These are phyloP conservation scores for Troides aeacus DNA, from an alignment of 2,888 invertebrate genomes.

Conservation along the genomic window DNA sequence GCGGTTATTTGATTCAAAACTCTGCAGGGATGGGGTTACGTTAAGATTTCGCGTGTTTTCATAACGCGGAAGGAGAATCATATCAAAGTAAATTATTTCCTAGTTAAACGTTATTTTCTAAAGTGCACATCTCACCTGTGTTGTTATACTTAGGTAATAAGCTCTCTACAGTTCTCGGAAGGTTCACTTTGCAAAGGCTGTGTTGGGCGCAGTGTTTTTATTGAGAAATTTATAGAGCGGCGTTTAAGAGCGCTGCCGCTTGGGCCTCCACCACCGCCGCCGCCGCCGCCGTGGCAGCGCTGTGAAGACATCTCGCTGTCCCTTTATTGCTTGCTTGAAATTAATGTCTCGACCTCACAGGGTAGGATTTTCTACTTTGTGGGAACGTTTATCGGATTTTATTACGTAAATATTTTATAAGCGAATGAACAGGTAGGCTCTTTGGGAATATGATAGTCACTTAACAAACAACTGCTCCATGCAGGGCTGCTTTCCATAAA, in stretches of 20 bases:
- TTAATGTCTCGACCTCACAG: constrained; percentile 73
- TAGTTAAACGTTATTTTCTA: constrained; percentile 63
- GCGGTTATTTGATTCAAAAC: constrained; percentile 43
- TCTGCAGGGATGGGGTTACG: constrained; percentile 51
- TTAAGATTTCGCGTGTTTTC: constrained; percentile 48
- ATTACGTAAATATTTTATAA: constrained; percentile 66
- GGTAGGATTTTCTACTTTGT: constrained; percentile 70
- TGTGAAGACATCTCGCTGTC: constrained; percentile 69
- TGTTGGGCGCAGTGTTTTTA: constrained; percentile 55
- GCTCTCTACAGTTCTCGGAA: constrained; percentile 48
- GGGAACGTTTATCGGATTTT: constrained; percentile 68
- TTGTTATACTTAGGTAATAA: constrained; percentile 41
- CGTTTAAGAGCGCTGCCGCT: constrained; percentile 64
- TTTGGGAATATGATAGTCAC: constrained; percentile 12
- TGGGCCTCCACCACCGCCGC: constrained; percentile 35
- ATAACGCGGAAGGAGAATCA: constrained; percentile 58
- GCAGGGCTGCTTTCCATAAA: not conserved
- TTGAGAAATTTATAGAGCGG: constrained; percentile 70
- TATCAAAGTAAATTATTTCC: constrained; percentile 75
- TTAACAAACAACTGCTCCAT: constrained; percentile 3
- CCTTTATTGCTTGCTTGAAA: constrained; percentile 78
- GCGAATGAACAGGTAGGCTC: constrained; percentile 44
- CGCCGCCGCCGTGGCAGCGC: constrained; percentile 37
- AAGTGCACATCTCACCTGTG: constrained; percentile 59
- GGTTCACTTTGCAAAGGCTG: constrained; percentile 56